Conservation (phyloP, 1,140 invertebrate genomes). For the Pogonomyrmex barbatus region DNA sequence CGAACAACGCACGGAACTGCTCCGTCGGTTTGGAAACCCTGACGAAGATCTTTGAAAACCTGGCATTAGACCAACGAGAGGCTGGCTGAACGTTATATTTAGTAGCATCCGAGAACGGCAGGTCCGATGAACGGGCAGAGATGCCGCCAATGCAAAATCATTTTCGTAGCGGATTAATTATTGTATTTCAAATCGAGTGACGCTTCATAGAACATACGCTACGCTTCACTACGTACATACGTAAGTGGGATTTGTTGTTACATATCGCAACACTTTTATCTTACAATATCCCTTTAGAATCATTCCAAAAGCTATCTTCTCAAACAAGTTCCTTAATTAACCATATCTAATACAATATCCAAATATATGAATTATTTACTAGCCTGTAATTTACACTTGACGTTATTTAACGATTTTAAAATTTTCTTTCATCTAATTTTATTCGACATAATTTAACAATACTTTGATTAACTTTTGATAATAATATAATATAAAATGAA, state of each 20-base stretch:
- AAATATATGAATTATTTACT: not conserved
- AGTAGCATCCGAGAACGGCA: slow-evolving; percentile 77
- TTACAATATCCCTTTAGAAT: not conserved
- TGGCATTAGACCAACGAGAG: slow-evolving; percentile 83
- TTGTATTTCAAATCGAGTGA: slow-evolving; percentile 37
- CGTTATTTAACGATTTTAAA: not conserved
- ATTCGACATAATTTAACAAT: not conserved
- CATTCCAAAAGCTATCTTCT: not conserved
- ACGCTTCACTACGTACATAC: not conserved
- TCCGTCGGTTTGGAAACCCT: slow-evolving; percentile 40
- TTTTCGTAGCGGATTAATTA: slow-evolving; percentile 57
- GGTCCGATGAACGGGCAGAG: slow-evolving; percentile 49
- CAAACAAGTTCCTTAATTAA: not conserved
- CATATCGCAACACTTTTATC: too few species aligned
- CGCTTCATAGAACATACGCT: not conserved
- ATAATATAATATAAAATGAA: not conserved
- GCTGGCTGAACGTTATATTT: slow-evolving; percentile 86
- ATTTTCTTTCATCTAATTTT: not conserved
- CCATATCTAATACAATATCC: not conserved
- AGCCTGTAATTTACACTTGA: too few species aligned
- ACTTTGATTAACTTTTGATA: not conserved
- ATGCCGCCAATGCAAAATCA: slow-evolving; percentile 38
- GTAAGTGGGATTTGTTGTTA: too few species aligned
- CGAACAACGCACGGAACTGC: slow-evolving; percentile 51
- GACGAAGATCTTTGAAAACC: slow-evolving; percentile 70